Conservation (phyloP, 2,888 invertebrate genomes). For the Sepiola atlantica region DNA sequence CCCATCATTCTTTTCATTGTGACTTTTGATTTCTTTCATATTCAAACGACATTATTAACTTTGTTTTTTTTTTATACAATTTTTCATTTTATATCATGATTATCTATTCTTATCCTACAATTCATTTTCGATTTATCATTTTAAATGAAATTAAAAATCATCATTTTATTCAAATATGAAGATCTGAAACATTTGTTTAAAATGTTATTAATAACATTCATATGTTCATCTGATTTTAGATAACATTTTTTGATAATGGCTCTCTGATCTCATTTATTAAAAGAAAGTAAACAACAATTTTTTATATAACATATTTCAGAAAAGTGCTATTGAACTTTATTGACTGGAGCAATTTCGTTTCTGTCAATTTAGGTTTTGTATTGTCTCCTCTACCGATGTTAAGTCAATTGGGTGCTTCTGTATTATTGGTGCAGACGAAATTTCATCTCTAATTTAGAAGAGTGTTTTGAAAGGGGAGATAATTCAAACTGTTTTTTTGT, state of each 20-base stretch:
- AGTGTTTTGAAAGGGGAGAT: too few relatives aligned
- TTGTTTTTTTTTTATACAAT: conserved; percentile 37
- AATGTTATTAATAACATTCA: not conserved
- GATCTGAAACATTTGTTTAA: not conserved
- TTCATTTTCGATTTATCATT: not conserved
- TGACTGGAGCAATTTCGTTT: too few relatives aligned
- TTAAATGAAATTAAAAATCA: not conserved
- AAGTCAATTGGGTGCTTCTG: too few relatives aligned
- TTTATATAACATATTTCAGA: not conserved
- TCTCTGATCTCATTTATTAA: not conserved
- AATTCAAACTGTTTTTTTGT: too few relatives aligned
- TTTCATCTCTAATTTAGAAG: too few relatives aligned
- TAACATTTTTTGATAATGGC: not conserved
- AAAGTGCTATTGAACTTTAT: not conserved
- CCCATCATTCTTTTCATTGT: not conserved
- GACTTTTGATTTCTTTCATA: conserved; percentile 35
- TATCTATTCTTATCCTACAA: not conserved
- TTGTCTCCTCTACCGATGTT: too few relatives aligned
- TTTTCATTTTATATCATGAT: conserved; percentile 41
- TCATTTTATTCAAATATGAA: not conserved
- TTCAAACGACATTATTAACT: not conserved
- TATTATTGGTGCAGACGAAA: too few relatives aligned
- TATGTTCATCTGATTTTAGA: not conserved
- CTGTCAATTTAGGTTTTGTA: too few relatives aligned
- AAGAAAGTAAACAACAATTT: not conserved